Evolutionary conservation across 2,113 vertebrate species (phyloP), one percentile per base, ranked within the genome.

Genomic region (Taxidea taxus): DNA sequence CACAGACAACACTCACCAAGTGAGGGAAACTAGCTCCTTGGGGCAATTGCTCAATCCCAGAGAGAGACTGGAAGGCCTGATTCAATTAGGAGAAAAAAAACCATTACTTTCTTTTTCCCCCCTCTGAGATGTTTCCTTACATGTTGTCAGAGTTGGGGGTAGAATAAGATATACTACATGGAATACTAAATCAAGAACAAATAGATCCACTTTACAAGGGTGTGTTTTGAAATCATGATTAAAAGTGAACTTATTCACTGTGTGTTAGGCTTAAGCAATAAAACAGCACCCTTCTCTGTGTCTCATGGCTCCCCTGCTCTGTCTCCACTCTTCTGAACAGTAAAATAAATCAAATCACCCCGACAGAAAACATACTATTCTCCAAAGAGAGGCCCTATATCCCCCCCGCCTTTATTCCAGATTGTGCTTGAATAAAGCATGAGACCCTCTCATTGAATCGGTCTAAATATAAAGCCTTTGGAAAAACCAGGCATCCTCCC

Each of bases 301-400:
- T 60, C 58, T 39, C 23, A 27, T 66, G 51, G 42, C 6, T 78
- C 74, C 31, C 68, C 86, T 89, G 39, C 47, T 37, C 42, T 39
- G 14, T 66, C 56, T 51, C 91, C 78, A 91, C 31, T 74, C 29
- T 77, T 92, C 51, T 39, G 84, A 83, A 87, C 49, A 81, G 83
- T 68, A 93, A 96, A 97, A 97, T 93, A 96, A 96, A 97, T 97
- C 96, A 97, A 97, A 97, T 96, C 96, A 95, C 10, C 23, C 75
- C 81, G 90, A 95, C 58, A 90, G 42, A 94, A 97, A 91, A 39
- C 88, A 89, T 4, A 86, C 77, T 74, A 83, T 92, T 89, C 88
- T 97, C 95, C 72, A 93, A 97, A 90, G 81, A 92, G 64, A 74
- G 66, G 92, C 47, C 74, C 77, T 21, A 39, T 75, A 42, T 91